A percentile compares a stretch with the other conserved stretches of the same genome.
Evolutionary conservation across 2,888 invertebrate species (phyloP).

Genomic region (Pollenia labialis): DNA sequence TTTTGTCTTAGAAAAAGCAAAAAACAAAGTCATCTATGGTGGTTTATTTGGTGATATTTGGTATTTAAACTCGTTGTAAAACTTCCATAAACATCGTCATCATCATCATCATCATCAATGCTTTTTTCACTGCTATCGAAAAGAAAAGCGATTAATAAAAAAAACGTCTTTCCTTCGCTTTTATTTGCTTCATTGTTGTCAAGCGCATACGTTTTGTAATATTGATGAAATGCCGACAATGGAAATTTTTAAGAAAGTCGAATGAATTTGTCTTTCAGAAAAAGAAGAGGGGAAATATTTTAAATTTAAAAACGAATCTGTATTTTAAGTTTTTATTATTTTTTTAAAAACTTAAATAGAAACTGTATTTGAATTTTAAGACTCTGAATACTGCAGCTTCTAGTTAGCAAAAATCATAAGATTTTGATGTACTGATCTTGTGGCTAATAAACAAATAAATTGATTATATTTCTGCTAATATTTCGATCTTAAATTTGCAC

Average conservation of each 20-base stretch:
- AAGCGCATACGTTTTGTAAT: background rate
- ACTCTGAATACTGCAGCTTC: no score
- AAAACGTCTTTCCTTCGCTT: constrained; percentile 1
- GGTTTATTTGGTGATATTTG: constrained; percentile 36
- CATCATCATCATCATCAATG: constrained; percentile 30
- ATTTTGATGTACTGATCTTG: no score
- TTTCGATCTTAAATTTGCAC: no score
- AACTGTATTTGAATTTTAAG: no score
- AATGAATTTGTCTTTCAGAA: no score
- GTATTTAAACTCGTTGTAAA: constrained; percentile 27
- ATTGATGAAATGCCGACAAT: background rate
- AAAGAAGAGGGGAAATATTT: no score
- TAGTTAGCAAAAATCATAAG: no score
- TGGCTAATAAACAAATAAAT: no score
- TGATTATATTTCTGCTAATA: no score
- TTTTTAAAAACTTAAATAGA: no score
- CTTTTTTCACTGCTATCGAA: constrained; percentile 4
- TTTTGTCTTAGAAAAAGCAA: background rate
- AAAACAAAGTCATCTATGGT: background rate
- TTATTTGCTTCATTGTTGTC: background rate
- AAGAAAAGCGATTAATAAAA: constrained; percentile 11
- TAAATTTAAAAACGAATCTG: no score
- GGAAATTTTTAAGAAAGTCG: constrained; percentile 6
- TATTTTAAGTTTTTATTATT: no score
- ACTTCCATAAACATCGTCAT: constrained; percentile 38